Evolutionary conservation across 2,888 invertebrate genomes (phyloP).

Genomic region (Drosophila paracracens): DNA sequence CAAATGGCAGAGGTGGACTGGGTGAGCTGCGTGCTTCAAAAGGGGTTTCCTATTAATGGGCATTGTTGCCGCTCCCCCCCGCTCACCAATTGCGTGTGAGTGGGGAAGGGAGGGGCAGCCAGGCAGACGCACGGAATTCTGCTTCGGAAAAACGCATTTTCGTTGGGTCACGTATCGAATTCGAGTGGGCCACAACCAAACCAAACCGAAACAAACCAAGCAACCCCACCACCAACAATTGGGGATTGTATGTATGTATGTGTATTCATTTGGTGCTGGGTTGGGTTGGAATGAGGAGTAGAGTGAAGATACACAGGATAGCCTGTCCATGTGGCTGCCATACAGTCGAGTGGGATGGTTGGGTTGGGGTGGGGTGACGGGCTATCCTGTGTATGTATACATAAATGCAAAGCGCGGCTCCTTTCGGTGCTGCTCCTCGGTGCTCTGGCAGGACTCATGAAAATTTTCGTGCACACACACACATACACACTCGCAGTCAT

Average conservation of each 20-base stretch:
- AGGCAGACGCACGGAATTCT: background rate
- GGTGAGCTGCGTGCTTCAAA: constrained; percentile 22
- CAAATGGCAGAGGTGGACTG: background rate
- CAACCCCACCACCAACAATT: constrained; percentile 44
- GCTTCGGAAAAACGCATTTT: constrained; percentile 74
- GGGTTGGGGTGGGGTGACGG: background rate
- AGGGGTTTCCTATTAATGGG: constrained; percentile 65
- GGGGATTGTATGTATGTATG: constrained; percentile 32
- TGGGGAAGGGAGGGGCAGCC: background rate
- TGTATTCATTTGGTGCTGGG: constrained; percentile 10
- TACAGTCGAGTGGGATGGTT: constrained; percentile 24
- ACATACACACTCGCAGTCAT: constrained; percentile 23
- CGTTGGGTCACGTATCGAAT: constrained; percentile 76
- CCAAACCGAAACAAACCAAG: constrained; percentile 6
- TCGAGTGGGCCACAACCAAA: constrained; percentile 52
- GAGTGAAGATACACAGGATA: constrained; percentile 48
- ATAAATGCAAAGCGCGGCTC: constrained; percentile 79
- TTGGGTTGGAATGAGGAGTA: background rate
- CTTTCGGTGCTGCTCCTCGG: constrained; percentile 59
- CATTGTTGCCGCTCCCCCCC: constrained; percentile 51
- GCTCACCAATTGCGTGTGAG: constrained; percentile 16
- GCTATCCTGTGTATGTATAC: constrained; percentile 70
- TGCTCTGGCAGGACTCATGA: constrained; percentile 58
- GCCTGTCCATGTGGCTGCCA: constrained; percentile 49
- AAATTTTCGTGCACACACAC: constrained; percentile 65